phyloP scores from a whole-genome alignment of 2,888 invertebrate species.

The Eulithis prunata region DNA sequence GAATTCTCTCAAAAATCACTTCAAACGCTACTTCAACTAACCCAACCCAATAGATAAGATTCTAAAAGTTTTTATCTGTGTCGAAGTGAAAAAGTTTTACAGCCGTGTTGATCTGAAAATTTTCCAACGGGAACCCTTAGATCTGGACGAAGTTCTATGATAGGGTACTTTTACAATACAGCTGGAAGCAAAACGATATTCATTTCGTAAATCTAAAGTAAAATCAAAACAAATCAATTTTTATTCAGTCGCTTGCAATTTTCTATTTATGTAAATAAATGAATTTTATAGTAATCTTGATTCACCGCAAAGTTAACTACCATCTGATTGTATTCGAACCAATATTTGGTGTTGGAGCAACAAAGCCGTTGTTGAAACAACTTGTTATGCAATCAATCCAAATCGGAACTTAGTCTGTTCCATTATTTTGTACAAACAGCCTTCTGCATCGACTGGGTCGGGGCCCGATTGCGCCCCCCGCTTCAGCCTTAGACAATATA shows the following conservation, averaged over 20 bases:
- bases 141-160: conserved; percentile 22
- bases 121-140: conserved; percentile 28
- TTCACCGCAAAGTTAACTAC: background rate
- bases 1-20: conserved; percentile 27
- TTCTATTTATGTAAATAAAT: background rate
- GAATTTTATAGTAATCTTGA: background rate
- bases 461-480: background rate
- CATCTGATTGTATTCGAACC: conserved; percentile 1
- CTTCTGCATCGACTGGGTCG: conserved; percentile 20
- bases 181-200: conserved; percentile 27
- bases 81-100: conserved; percentile 33
- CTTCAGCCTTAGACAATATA: background rate
- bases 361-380: conserved; percentile 7
- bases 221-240: conserved; percentile 6
- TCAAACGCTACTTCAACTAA: conserved; percentile 27
- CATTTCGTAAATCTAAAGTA: conserved; percentile 12
- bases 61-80: conserved; percentile 30
- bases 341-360: conserved; percentile 1
- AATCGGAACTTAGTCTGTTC: conserved; percentile 26
- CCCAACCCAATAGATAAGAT: conserved; percentile 30
- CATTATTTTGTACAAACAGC: conserved; percentile 32
- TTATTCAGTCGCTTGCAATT: too few relatives aligned
- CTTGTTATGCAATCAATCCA: conserved; percentile 22
- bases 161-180: conserved; percentile 9
- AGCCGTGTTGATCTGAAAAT: conserved; percentile 28